Conservation (phyloP, 2,113 vertebrate genomes). For the Anguilla japonica region DNA sequence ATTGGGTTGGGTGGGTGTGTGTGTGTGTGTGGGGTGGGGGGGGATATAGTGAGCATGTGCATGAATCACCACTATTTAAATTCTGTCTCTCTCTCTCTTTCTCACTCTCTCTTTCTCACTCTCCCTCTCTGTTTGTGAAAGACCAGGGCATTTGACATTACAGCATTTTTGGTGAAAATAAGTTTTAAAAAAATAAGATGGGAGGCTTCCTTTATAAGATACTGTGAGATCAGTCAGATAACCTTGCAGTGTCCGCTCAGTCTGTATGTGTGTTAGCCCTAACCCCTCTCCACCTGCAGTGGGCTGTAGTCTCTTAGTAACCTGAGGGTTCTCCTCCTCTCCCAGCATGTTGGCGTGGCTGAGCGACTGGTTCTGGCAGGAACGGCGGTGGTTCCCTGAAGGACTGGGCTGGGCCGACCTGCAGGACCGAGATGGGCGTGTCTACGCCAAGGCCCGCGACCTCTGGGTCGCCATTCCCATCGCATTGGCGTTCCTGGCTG, state of each 20-base stretch:
- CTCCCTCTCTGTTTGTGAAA: neutral
- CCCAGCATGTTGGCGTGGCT: constrained; percentile 83
- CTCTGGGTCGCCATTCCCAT: constrained; percentile 85
- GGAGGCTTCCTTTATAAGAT: neutral
- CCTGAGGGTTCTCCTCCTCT: neutral
- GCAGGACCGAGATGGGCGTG: constrained; percentile 80
- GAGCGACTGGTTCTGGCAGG: constrained; percentile 90
- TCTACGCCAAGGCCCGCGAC: constrained; percentile 83
- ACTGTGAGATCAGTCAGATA: neutral
- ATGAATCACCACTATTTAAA: constrained; percentile 52
- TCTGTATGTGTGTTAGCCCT: neutral
- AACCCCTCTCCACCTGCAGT: neutral
- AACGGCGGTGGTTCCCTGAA: constrained; percentile 85
- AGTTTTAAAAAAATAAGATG: too few species aligned
- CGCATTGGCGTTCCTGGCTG: constrained; percentile 80
- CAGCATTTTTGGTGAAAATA: too few species aligned
- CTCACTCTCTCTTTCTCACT: neutral
- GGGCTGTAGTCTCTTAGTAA: neutral
- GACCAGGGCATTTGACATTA: neutral
- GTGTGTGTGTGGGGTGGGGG: neutral
- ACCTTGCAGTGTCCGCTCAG: neutral
- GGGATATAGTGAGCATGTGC: constrained; percentile 31
- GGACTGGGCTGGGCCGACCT: constrained; percentile 92
- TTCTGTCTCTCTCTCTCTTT: constrained; percentile 28
- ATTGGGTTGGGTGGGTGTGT: neutral